These are phyloP conservation scores for Lates japonicus DNA, from an alignment of 2,797 vertebrate genomes.

Conservation along the genomic window DNA sequence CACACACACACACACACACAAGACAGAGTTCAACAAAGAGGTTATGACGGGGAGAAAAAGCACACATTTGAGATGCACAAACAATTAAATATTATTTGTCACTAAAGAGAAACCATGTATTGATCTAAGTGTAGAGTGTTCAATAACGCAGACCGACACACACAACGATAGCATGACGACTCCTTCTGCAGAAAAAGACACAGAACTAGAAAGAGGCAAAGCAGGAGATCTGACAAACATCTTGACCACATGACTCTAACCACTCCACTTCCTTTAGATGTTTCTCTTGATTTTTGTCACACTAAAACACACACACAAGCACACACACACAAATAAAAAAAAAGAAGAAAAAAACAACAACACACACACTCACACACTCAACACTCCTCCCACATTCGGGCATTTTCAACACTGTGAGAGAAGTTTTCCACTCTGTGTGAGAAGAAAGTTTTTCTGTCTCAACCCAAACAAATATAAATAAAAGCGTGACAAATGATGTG, in stretches of 20 bases:
- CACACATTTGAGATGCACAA: slow-evolving; percentile 20
- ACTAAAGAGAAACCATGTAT: not conserved
- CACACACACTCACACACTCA: slow-evolving; percentile 9
- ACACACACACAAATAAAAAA: slow-evolving; percentile 32
- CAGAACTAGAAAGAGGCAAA: slow-evolving; percentile 66
- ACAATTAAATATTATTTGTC: slow-evolving; percentile 26
- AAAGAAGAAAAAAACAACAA: slow-evolving; percentile 1
- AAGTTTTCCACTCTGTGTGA: slow-evolving; percentile 53
- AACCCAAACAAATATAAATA: slow-evolving; percentile 31
- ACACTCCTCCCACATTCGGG: slow-evolving; percentile 30
- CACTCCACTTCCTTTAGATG: slow-evolving; percentile 81
- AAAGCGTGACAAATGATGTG: not conserved
- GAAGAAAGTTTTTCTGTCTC: slow-evolving; percentile 19
- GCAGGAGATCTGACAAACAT: slow-evolving; percentile 81
- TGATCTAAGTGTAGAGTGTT: slow-evolving; percentile 9
- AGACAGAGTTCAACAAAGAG: slow-evolving; percentile 34
- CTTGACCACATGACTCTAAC: slow-evolving; percentile 85
- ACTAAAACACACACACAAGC: slow-evolving; percentile 51
- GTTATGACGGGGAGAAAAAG: slow-evolving; percentile 10
- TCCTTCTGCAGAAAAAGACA: slow-evolving; percentile 49
- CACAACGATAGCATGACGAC: slow-evolving; percentile 6
- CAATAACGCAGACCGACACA: not conserved
- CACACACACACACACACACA: slow-evolving; percentile 13
- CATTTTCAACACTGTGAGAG: slow-evolving; percentile 38
- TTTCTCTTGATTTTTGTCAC: slow-evolving; percentile 80